Evolutionary conservation across 2,888 invertebrate genomes (phyloP), one percentile per base, ranked within the genome.

Genomic region (Melinopterus prodromus): DNA sequence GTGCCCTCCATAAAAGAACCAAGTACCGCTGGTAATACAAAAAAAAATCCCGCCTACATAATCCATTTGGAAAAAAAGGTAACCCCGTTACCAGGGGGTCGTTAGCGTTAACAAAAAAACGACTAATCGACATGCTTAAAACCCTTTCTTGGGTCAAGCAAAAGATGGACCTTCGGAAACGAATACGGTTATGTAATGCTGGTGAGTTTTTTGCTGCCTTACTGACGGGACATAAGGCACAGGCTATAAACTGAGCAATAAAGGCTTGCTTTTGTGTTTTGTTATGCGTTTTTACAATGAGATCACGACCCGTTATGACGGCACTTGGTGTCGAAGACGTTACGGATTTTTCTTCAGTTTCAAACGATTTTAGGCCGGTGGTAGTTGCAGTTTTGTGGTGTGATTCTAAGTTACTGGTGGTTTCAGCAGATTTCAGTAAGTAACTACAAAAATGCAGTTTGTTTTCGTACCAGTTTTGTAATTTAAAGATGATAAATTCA

Each of bases 271-370:
- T 74, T 74, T 74, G 74, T 74, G 37, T 14, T 14, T 74, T 37
- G 74, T 74, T 74, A 74, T 37, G 74, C 74, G 74, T 36, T 74
- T n/a, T 37, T 74, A 74, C 74, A 74, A 74, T 74, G 74, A 37
- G 53, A 53, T 53, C 74, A 74, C 74, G 74, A 35, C 74, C 74
- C 74, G 74, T 74, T 74, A 74, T 74, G 74, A 74, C 71, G 71
- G 26, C 74, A 37, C 74, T 74, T 71, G 53, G 14, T 74, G 74
- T 26, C 74, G 26, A n/a, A 35, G 16, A 35, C 12, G n/a, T n/a
- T 74, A n/a, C 26, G 74, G 37, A 71, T 15, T 16, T 71, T 71
- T 7, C 74, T 35, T 74, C 74, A 74, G 74, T 74, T 74, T 74
- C 37, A n/a, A 74, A 74, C 74, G 35, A 74, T 74, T 37, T 36